Percentiles rank a stretch among this genome's conserved stretches.
Conservation (phyloP, 2,113 vertebrate genomes). For the Trichechus manatus region DNA sequence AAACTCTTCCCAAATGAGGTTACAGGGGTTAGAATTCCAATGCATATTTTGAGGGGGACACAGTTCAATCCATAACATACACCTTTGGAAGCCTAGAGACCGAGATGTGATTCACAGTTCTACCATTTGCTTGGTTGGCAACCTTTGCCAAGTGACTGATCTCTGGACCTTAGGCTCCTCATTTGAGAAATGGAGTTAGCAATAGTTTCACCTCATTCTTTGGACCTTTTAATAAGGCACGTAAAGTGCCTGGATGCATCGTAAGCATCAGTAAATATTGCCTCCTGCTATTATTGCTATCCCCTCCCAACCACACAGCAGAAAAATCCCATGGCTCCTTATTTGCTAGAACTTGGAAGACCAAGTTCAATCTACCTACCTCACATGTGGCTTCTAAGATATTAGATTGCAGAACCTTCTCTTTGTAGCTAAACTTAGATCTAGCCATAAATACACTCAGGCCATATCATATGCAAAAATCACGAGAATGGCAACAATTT, state of each 20-base stretch:
- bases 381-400: slow-evolving; percentile 62
- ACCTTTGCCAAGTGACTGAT: background rate
- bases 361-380: slow-evolving; percentile 37
- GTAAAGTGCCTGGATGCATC: background rate
- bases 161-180: background rate
- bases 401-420: slow-evolving; percentile 50
- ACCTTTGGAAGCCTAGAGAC: background rate
- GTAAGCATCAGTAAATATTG: background rate
- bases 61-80: background rate
- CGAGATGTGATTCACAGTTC: background rate
- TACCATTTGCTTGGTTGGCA: background rate
- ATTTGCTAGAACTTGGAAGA: slow-evolving; percentile 26
- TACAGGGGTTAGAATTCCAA: no score
- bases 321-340: slow-evolving; percentile 10
- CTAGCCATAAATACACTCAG: slow-evolving; percentile 44
- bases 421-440: slow-evolving; percentile 68
- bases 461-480: slow-evolving; percentile 56
- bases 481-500: slow-evolving; percentile 28
- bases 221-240: background rate
- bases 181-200: slow-evolving; percentile 22
- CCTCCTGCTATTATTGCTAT: background rate
- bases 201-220: background rate
- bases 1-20: no score
- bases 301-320: background rate
- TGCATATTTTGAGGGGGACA: no score